Evolutionary conservation across 2,888 invertebrate species (phyloP), one percentile per base, ranked within the genome.

Genomic region (Limnephilus lunatus): DNA sequence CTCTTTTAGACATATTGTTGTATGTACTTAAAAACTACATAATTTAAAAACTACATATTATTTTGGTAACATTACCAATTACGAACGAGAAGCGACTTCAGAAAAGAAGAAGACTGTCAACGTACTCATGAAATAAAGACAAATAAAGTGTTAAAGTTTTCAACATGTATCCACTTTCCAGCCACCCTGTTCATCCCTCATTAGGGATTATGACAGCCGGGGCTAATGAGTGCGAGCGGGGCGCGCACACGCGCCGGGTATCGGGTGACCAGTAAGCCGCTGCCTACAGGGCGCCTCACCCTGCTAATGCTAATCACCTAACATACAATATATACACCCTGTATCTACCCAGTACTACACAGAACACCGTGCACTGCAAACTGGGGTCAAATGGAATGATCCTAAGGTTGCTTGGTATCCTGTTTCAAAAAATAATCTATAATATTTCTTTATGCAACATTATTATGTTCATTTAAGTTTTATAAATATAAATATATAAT

Each of bases 221-320:
- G 48, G 53, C 90, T 93, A 93, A 93, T 92, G 92, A 93, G 85
- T 85, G 93, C 44, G 89, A 89, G 83, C 85, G 48, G 80, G 31
- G 86, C 30, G 53, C 80, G 85, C 81, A 90, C 93, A 92, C 93
- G 92, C 90, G 91, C 89, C 81, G 82, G 91, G 92, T 93, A 91
- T 93, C 93, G 92, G 92, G 92, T 93, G 92, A 87, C 93, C 90
- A 53, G 83, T 93, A 92, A 93, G 92, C 92, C 91, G 85, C 86
- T 90, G 92, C 48, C 92, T 82, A 81, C 91, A 81, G 92, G 93
- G 85, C 92, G 92, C 93, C 92, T 92, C 93, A 93, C 93, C 92
- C 85, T 30, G 44, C 39, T 30, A 80, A 39, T 31, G 81, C 92
- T 53, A 91, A 89, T 89, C 88, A 89, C 88, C 80, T 68, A 68